Conservation (phyloP, 64 coral and sea anemone genomes). For the Acropora yongei region DNA sequence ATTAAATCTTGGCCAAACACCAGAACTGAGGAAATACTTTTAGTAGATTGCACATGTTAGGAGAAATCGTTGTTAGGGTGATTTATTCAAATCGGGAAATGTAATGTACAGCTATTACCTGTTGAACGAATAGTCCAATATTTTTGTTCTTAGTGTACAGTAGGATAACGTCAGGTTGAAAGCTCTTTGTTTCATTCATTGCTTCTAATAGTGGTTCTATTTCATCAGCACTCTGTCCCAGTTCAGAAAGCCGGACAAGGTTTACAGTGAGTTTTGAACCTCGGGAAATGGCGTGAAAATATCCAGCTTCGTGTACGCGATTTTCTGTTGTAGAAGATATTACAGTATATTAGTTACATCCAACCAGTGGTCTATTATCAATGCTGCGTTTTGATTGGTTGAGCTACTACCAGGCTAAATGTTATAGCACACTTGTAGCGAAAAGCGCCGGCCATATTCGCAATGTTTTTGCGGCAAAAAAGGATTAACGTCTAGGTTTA, state of each 20-base stretch:
- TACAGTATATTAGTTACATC: no score
- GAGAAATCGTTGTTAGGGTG: no score
- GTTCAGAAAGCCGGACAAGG: neutral
- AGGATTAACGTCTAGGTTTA: no score
- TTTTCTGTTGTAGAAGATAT: neutral
- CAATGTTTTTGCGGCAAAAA: no score
- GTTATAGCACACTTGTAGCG: no score
- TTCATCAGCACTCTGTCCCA: neutral
- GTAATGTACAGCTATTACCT: neutral
- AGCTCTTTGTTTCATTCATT: conserved; percentile 2
- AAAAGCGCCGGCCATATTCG: no score
- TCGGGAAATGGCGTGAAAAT: neutral
- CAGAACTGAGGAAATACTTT: neutral
- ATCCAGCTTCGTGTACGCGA: conserved; percentile 19
- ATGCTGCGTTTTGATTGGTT: no score
- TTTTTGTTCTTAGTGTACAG: conserved; percentile 34
- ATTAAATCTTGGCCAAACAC: neutral
- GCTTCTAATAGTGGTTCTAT: neutral
- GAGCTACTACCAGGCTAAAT: no score
- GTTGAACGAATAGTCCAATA: neutral
- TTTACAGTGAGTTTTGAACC: neutral
- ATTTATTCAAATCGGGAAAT: no score
- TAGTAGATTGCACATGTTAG: neutral
- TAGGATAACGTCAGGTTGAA: conserved; percentile 47
- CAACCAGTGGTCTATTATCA: no score